Base-by-base conservation (phyloP, 1,140 invertebrate genomes). In the Parapsyche elsis region DNA sequence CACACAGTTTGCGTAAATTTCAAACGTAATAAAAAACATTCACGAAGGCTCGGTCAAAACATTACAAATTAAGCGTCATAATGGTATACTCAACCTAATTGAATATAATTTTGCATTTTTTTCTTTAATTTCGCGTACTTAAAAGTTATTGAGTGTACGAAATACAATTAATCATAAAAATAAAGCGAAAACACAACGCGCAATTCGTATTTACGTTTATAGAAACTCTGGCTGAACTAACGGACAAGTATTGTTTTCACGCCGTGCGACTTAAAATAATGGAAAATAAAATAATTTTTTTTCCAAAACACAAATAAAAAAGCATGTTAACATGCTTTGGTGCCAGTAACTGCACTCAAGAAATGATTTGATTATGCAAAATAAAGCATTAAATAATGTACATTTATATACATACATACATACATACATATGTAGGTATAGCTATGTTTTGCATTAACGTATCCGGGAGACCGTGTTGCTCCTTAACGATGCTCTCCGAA, bases 71-170 rank as follows among this genome's bases (percentile, higher is more conserved):
- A 19, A 19, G 21, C 57, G 57, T 61, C 57, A 61, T 19, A 61
- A 61, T 61, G 21, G 14, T 61, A 61, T 61, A 16, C 57, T 61
- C n/a, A 19, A 61, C 24, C 10, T 67, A 67, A 67, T 67, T 67
- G 64, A 67, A 67, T 67, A 30, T 67, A 67, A 67, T 67, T 67
- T 67, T 12, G 64, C 64, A 67, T 24, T 67, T 67, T 67, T 67
- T 67, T 30, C 21, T 61, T 9, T 30, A n/a, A 67, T 23, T 67
- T 67, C 21, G 64, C 64, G 24, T 14, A 67, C 21, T 67, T 67
- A 67, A 67, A 67, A 67, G 21, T 61, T 61, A 61, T 61, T 61
- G 21, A 19, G 57, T 61, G 57, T 61, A 61, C 16, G 57, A 61
- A 61, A 19, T 21, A 61, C 57, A 21, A 61, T 61, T 61, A 61